Conservation (phyloP, 64 coral and sea anemone species). For the Acropora tenuis region DNA sequence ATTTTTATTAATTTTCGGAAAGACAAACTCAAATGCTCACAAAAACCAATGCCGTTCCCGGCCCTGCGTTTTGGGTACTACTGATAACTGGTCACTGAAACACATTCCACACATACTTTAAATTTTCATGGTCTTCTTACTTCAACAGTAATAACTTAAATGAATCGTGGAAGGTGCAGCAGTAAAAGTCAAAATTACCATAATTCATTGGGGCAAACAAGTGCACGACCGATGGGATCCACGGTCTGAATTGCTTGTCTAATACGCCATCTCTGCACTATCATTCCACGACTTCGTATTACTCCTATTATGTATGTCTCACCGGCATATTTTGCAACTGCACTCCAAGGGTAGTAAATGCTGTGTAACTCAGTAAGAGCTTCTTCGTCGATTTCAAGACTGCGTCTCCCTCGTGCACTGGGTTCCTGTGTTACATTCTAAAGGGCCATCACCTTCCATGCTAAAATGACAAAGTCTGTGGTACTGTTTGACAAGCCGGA, state of each 20-base stretch:
- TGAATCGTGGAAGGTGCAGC: neutral
- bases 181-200: constrained; percentile 31
- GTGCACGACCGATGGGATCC: constrained; percentile 61
- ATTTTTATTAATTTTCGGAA: no score
- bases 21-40: no score
- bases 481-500: constrained; percentile 53
- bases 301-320: constrained; percentile 53
- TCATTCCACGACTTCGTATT: constrained; percentile 42
- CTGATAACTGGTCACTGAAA: neutral
- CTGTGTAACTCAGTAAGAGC: constrained; percentile 46
- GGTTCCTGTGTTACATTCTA: constrained; percentile 30
- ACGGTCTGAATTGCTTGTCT: constrained; percentile 38
- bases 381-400: constrained; percentile 28
- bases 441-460: constrained; percentile 28
- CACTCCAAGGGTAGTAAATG: constrained; percentile 43
- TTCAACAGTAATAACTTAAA: neutral
- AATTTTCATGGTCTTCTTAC: constrained; percentile 10
- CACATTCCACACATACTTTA: neutral
- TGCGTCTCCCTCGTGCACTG: constrained; percentile 43
- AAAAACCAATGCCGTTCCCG: no score
- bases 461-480: constrained; percentile 48
- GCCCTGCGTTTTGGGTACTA: neutral
- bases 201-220: constrained; percentile 54
- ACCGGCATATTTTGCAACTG: constrained; percentile 42
- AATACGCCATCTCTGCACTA: constrained; percentile 39